Base-by-base conservation (phyloP, 2,113 vertebrate genomes). In the Salvelinus sp. region DNA sequence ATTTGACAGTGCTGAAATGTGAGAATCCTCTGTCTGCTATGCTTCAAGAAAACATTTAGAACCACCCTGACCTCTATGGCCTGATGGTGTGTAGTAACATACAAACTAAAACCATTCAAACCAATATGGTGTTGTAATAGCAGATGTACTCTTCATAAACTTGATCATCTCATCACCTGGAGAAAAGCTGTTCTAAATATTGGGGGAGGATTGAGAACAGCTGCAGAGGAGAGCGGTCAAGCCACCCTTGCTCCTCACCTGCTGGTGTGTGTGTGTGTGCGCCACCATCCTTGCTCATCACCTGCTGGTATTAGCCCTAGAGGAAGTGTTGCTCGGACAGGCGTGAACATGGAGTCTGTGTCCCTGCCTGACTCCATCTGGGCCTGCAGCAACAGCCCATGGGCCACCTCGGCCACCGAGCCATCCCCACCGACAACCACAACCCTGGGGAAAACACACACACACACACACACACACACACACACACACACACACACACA, bases 271-370 rank as follows among this genome's bases (percentile, higher is more conserved):
- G 7, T 44, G 9, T 44, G 38, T 9, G 38, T 10, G 2, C 2
- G 2, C 38, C 38, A 44, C 38, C 38, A 44, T 16, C 13, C 68
- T 47, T 54, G 22, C 28, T 38, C 54, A 94, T 95, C 89, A 96
- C 98, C 98, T 92, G 96, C 96, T 91, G 98, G 96, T 89, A 99
- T 97, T 58, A 99, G 92, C 72, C 97, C 97, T 23, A 99, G 95
- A 25, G 97, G 97, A 78, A 98, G 74, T 0, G 87, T 73, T 68
- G 96, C 91, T 92, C 78, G 91, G 72, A 93, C 93, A 66, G 96
- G 96, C 30, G 25, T 85, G 78, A 87, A 87, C 77, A 89, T 68
- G 62, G 73, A 82, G 78, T 93, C 89, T 82, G 86, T 79, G 64
- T 94, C 89, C 76, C 90, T 91, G 65, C 93, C 93, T 48, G 95